Percentiles rank a stretch among this genome's conserved stretches.
These are phyloP conservation scores for Calameuta filiformis DNA, from an alignment of 2,888 invertebrate genomes.

Conservation along the genomic window DNA sequence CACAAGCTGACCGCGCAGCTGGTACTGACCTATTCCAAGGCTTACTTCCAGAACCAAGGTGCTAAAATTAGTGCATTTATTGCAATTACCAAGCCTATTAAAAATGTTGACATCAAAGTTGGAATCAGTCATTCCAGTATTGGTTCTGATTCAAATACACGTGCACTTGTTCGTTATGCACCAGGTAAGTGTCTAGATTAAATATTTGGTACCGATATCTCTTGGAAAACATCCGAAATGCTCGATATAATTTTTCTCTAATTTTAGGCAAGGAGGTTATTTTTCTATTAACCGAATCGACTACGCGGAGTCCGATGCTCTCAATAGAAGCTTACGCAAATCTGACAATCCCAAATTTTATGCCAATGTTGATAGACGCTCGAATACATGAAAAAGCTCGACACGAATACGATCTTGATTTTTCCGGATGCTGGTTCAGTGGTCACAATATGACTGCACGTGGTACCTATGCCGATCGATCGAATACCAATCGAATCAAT, in stretches of 20 bases:
- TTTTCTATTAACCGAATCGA: slow-evolving; percentile 70
- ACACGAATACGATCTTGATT: slow-evolving; percentile 77
- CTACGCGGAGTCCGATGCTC: slow-evolving; percentile 76
- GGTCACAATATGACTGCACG: slow-evolving; percentile 77
- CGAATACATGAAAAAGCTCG: slow-evolving; percentile 76
- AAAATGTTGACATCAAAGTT: slow-evolving; percentile 75
- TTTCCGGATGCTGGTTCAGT: slow-evolving; percentile 84
- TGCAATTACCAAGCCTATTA: slow-evolving; percentile 73
- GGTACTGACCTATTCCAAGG: slow-evolving; percentile 72
- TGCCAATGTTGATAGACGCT: slow-evolving; percentile 75
- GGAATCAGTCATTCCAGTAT: slow-evolving; percentile 68
- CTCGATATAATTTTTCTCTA: background rate
- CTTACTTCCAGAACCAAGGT: slow-evolving; percentile 70
- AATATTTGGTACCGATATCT: background rate
- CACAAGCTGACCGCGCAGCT: slow-evolving; percentile 74
- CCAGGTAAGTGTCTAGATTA: slow-evolving; percentile 59
- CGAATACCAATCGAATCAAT: slow-evolving; percentile 73
- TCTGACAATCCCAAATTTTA: slow-evolving; percentile 79
- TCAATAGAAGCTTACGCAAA: slow-evolving; percentile 78
- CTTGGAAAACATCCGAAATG: background rate
- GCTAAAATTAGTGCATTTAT: slow-evolving; percentile 73
- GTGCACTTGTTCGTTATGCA: slow-evolving; percentile 70
- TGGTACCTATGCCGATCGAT: slow-evolving; percentile 81
- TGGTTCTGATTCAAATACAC: slow-evolving; percentile 70
- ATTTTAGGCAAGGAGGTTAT: slow-evolving; percentile 69